phyloP scores from a whole-genome alignment of 2,113 vertebrate genomes.

The Tenrec ecaudatus region DNA sequence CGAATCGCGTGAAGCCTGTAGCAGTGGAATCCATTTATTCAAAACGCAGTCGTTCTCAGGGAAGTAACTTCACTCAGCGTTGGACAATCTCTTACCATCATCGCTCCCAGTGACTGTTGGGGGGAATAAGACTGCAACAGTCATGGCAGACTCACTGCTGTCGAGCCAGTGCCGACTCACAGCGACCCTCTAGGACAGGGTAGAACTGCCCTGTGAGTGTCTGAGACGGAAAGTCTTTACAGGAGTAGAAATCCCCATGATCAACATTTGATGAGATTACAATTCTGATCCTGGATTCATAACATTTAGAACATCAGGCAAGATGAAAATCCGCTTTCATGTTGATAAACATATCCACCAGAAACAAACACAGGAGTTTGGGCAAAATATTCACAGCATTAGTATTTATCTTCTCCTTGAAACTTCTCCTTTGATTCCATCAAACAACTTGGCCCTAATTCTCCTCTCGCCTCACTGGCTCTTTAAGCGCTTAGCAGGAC shows the following conservation, averaged over 20 bases:
- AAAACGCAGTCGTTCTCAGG: neutral
- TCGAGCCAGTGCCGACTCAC: too few relatives aligned
- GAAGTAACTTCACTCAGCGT: neutral
- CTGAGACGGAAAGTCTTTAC: too few relatives aligned
- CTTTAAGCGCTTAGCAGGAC: neutral
- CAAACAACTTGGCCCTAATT: neutral
- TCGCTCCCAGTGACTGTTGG: neutral
- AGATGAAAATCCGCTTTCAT: neutral
- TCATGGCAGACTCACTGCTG: neutral
- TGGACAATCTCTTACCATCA: neutral
- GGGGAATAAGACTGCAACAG: neutral
- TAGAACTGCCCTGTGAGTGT: too few relatives aligned
- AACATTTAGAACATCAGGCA: neutral
- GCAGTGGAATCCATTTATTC: neutral
- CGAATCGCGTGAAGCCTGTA: too few relatives aligned
- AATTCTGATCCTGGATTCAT: neutral
- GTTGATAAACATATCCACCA: neutral
- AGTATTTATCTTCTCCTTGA: neutral
- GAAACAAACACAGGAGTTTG: neutral
- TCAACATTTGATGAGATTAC: neutral
- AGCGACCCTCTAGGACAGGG: too few relatives aligned
- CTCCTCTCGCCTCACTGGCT: neutral
- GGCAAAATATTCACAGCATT: neutral
- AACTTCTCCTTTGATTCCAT: neutral
- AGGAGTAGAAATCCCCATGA: neutral